A percentile compares a stretch with the other conserved stretches of the same genome.
These are phyloP conservation scores for Watsonalla cultraria DNA, from an alignment of 2,888 invertebrate genomes.

Conservation along the genomic window DNA sequence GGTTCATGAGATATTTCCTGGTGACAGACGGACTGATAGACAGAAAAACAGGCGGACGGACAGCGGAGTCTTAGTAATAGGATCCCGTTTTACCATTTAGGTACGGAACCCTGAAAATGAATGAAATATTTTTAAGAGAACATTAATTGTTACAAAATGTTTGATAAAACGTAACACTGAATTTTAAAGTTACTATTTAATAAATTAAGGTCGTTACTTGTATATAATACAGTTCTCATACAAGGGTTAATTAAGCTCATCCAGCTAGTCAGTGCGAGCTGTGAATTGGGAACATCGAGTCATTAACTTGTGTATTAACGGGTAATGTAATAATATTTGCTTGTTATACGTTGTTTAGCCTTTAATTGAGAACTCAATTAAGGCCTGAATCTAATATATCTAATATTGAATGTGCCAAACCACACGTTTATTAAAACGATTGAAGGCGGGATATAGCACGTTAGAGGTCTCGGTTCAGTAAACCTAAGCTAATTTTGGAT, in stretches of 20 bases:
- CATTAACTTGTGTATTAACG: background rate
- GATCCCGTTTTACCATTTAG: too few relatives aligned
- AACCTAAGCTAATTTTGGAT: too few relatives aligned
- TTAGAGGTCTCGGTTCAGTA: too few relatives aligned
- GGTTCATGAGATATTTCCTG: too few relatives aligned
- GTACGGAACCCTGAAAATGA: too few relatives aligned
- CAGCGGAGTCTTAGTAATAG: too few relatives aligned
- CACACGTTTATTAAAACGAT: background rate
- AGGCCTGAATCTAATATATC: background rate
- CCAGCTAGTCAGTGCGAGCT: slow-evolving; percentile 6
- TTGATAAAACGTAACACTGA: too few relatives aligned
- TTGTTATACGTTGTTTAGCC: background rate
- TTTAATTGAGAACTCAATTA: background rate
- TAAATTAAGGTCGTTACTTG: background rate
- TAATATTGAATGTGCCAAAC: background rate
- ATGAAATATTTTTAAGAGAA: too few relatives aligned
- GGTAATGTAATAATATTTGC: background rate
- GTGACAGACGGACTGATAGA: too few relatives aligned
- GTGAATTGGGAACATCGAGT: slow-evolving; percentile 1
- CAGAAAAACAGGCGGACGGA: too few relatives aligned
- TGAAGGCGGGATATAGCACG: background rate
- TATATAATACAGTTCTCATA: slow-evolving; percentile 5
- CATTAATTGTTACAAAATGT: too few relatives aligned
- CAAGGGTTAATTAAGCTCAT: slow-evolving; percentile 20
- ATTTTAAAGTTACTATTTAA: too few relatives aligned